A percentile compares a stretch with the other conserved stretches of the same genome.
Conservation (phyloP, 2,113 vertebrate genomes). For the Triplophysa dalaica region DNA sequence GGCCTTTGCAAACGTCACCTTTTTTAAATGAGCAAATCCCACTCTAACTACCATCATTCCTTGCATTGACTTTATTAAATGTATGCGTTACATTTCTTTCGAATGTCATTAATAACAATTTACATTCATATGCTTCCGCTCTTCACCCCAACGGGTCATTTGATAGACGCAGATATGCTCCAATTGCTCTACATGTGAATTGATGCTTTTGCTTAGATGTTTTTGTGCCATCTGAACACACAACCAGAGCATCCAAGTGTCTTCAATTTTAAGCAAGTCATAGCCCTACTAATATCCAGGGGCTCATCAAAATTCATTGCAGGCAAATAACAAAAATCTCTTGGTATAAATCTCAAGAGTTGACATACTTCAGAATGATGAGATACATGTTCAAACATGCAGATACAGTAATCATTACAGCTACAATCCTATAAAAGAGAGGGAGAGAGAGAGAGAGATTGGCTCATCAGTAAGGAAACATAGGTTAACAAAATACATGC, state of each 20-base stretch:
- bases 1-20: no score
- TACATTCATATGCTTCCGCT: neutral
- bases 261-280: neutral
- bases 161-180: neutral
- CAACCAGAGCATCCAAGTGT: neutral
- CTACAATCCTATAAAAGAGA: neutral
- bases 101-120: neutral
- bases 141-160: no score
- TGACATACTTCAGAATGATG: neutral
- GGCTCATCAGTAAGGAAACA: neutral
- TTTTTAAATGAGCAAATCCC: no score
- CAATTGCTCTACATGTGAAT: neutral
- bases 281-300: neutral
- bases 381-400: neutral
- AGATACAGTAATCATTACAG: neutral
- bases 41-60: neutral
- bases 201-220: neutral
- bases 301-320: constrained; percentile 21
- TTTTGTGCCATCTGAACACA: neutral
- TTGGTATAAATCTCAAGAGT: neutral
- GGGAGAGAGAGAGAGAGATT: neutral
- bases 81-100: neutral
- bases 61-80: neutral
- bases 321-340: neutral
- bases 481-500: neutral